Evolutionary conservation across 23 tunicate genomes (phyloP), one percentile per base, ranked within the genome.

Genomic region (Halocynthia aurantium): DNA sequence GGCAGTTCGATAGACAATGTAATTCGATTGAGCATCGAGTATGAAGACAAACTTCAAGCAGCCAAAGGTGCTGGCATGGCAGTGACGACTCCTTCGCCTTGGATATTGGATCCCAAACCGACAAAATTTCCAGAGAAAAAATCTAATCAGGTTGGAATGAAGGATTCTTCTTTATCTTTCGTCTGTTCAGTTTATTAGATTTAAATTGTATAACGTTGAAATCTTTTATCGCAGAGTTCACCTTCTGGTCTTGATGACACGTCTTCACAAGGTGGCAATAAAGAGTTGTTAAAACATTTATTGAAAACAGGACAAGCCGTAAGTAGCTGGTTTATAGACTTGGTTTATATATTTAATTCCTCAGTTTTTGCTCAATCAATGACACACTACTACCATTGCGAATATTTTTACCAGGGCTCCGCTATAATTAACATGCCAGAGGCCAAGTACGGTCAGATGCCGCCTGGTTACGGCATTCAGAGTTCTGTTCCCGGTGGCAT

Each of bases 261-360:
- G 18, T 53, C 67, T 66, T 57, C 63, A 40, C 52, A 75, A 18
- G 44, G 8, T 8, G 73, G 67, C 12, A 78, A 86, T 69, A 77
- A 86, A 52, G 94, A 88, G 62, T 79, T 88, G 50, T 67, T 88
- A 52, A 75, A 85, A 20, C 87, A 78, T 70, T 81, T 88, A 84
- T 56, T 88, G 52, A 71, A 82, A 52, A 70, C 76, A 11, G 84
- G 76, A 54, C 50, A 53, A 21, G 62, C 20, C 69, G 89, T 85
- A 80, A 79, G 83, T 71, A 58, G 63, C 15, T 58, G 17, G 4
- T n/a, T n/a, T 57, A 57, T 10, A 15, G 63, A 58, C 17, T 58
- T 58, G 63, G 15, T n/a, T 58, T 58, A 15, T 58, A 15, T 58
- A 58, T 58, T n/a, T 58, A 15, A 58, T 15, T 10, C 15, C 17